Evolutionary conservation across 2,797 vertebrate genomes (phyloP), one percentile per base, ranked within the genome.

Genomic region (Cirrhinus mrigala): DNA sequence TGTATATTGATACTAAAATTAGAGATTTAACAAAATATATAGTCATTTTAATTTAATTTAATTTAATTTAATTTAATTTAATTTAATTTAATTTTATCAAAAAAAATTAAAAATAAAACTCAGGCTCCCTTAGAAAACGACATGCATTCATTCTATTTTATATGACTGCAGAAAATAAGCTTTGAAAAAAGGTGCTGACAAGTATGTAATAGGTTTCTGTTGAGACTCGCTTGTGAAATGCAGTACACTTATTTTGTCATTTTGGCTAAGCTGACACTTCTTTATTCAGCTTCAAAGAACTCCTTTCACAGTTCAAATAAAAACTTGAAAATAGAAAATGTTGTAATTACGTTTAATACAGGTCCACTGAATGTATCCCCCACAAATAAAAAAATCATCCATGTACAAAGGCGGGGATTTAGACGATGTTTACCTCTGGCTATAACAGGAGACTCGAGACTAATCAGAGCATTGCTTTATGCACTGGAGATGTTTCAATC

Each of bases 271-370:
- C 56, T 52, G 37, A 56, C 52, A 70, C 70, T 46, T 76, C 83
- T 84, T 77, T 80, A 60, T 85, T 79, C 66, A 46, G 46, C 68
- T 85, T 82, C 56, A 24, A 70, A 78, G 75, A 81, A 66, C 75
- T 69, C 48, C 81, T 79, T 68, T 48, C 54, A 60, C 77, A 56
- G 56, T 78, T 77, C 18, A 78, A 78, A 84, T 69, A 58, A 46
- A 83, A 77, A 56, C 46, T 33, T 37, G 14, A 76, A 66, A 76
- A 54, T 68, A 16, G 10, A 76, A 66, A 76, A 54, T 52, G 46
- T 6, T 14, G 10, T 76, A 66, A 83, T 76, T 58, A 56, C 50
- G 12, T 83, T 84, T 84, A 69, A 46, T 44, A 46, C 15, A 10
- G 15, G 3, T 27, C 44, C 46, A 37, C 29, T 11, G 5, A 52